Evolutionary conservation across 2,797 vertebrate genomes (phyloP), one percentile per base, ranked within the genome.

Genomic region (Myotis vivesi): DNA sequence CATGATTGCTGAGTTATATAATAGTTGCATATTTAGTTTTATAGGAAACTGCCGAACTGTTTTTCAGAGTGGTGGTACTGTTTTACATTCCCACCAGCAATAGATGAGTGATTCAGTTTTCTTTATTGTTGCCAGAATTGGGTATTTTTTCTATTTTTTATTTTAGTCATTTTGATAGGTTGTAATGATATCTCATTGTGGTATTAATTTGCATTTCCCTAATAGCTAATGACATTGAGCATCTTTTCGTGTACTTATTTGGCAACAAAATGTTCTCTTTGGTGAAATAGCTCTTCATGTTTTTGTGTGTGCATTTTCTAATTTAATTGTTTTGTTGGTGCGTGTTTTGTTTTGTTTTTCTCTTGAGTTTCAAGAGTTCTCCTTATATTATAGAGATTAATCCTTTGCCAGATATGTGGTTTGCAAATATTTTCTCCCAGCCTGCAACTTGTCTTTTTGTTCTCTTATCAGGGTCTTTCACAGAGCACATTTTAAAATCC

Each of bases 121-220:
- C 59, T 62, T 30, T 62, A 30, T 30, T 62, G 12, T 30, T 30
- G 59, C 25, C 59, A 62, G 28, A 17, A 64, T 64, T n/a, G 8
- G 30, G 62, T 17, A 5, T 49, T 81, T 17, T 36, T 49, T 9
- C 3, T 49, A 17, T 30, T 75, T 68, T 62, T 57, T 25, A 49
- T 46, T 68, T 38, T 55, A 66, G 16, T 49, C 46, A 57, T 64
- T 91, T 76, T 79, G 82, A 75, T 15, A 72, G 83, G 16, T 68
- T 19, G 19, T 82, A 73, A 75, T 36, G 53, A 46, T 64, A 64
- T 22, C 36, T 75, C 20, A 66, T 9, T 53, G 8, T 66, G 73
- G 20, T 72, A 94, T 94, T 86, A 72, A 82, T 77, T 51, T 85
- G 2, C 30, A 8, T 85, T 93, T 92, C 77, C 25, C 4, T n/a